A percentile compares a stretch with the other conserved stretches of the same genome.
These are phyloP conservation scores for Thera britannica DNA, from an alignment of 2,888 invertebrate genomes.

Conservation along the genomic window DNA sequence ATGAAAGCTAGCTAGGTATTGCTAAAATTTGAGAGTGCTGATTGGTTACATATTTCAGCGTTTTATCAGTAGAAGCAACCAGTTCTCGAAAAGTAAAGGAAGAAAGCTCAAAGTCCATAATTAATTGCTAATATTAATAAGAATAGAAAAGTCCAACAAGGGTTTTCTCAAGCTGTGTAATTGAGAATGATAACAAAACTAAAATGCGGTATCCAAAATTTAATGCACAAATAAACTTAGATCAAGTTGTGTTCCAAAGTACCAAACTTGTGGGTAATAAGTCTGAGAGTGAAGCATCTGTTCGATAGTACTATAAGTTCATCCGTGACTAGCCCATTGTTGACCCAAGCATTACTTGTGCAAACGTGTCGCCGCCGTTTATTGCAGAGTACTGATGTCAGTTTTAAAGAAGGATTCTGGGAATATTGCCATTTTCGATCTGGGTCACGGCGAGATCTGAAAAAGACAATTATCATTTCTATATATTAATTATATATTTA, in stretches of 20 bases:
- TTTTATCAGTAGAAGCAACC: not conserved
- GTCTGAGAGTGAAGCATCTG: constrained; percentile 16
- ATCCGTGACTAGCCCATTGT: constrained; percentile 48
- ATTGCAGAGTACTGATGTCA: constrained; percentile 52
- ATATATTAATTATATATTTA: too few relatives aligned
- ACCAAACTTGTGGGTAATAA: not conserved
- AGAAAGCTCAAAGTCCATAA: not conserved
- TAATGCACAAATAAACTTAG: not conserved
- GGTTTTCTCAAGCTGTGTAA: too few relatives aligned
- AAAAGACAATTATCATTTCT: too few relatives aligned
- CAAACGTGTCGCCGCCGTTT: constrained; percentile 68
- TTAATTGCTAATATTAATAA: too few relatives aligned
- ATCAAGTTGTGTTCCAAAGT: not conserved
- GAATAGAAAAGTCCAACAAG: too few relatives aligned
- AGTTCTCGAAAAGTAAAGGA: not conserved
- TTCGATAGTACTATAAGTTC: not conserved
- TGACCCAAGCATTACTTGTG: constrained; percentile 78
- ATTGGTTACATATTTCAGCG: not conserved
- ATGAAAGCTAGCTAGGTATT: not conserved
- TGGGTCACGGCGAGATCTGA: constrained; percentile 21
- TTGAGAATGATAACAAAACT: not conserved
- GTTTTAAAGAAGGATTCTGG: constrained; percentile 35
- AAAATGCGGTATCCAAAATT: not conserved
- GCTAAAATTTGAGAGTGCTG: not conserved
- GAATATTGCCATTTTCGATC: constrained; percentile 23